Conservation (phyloP, 2,888 invertebrate species). For the Oeneis ivallda region DNA sequence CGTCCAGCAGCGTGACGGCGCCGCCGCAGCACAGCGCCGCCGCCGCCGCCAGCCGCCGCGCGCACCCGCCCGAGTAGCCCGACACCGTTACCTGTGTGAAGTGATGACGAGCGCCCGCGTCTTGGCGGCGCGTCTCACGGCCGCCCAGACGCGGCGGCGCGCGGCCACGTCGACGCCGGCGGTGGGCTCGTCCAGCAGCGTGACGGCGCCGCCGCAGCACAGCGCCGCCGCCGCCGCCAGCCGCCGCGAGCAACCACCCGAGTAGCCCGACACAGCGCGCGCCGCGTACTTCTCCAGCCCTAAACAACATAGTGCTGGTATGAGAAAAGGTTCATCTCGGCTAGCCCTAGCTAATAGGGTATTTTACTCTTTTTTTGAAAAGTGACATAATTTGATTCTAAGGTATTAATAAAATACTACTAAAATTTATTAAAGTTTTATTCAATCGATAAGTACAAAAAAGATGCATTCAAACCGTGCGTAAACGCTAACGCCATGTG, state of each 20-base stretch:
- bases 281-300: conserved; percentile 43
- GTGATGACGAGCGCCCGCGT: conserved; percentile 83
- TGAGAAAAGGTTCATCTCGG: not conserved
- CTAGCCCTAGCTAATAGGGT: no score
- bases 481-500: no score
- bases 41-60: no score
- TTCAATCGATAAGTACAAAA: no score
- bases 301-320: conserved; percentile 7
- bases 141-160: conserved; percentile 56
- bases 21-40: no score
- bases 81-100: conserved; percentile 81
- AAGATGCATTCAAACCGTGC: no score
- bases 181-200: conserved; percentile 88
- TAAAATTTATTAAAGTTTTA: no score
- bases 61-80: no score
- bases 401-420: no score
- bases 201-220: conserved; percentile 68
- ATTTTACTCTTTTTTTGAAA: no score
- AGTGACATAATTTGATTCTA: no score
- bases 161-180: conserved; percentile 82
- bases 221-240: conserved; percentile 47
- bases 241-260: conserved; percentile 88
- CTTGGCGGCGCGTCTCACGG: conserved; percentile 32
- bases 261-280: conserved; percentile 63
- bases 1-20: no score